Conservation (phyloP, 2,888 invertebrate species). For the Acanthopleura granulata region DNA sequence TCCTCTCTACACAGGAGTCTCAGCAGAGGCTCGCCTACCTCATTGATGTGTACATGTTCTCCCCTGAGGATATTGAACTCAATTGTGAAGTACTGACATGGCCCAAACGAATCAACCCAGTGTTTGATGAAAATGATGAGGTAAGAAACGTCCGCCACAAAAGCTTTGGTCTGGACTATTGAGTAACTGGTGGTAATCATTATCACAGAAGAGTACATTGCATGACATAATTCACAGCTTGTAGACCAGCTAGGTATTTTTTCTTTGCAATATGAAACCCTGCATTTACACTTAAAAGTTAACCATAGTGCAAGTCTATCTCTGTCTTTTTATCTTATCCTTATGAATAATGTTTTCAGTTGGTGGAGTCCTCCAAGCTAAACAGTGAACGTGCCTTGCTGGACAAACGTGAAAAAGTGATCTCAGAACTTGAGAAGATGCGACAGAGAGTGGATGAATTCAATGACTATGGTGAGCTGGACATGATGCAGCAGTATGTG, state of each 20-base stretch:
- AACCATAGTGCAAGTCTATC: too few relatives aligned
- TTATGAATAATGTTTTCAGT: conserved; percentile 52
- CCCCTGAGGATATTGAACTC: conserved; percentile 81
- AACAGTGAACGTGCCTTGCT: conserved; percentile 87
- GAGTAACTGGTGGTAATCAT: too few relatives aligned
- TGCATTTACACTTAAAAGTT: too few relatives aligned
- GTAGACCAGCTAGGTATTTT: too few relatives aligned
- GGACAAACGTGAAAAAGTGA: conserved; percentile 79
- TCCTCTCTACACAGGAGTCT: conserved; percentile 45
- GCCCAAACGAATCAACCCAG: conserved; percentile 83
- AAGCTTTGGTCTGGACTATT: too few relatives aligned
- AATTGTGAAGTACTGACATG: conserved; percentile 88
- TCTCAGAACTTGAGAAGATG: conserved; percentile 80
- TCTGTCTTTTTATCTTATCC: too few relatives aligned
- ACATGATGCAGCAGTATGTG: conserved; percentile 82
- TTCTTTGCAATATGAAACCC: too few relatives aligned
- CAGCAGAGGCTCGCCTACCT: conserved; percentile 71
- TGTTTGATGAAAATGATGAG: conserved; percentile 84
- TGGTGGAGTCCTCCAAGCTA: conserved; percentile 85
- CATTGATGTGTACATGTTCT: conserved; percentile 83
- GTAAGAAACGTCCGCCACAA: conserved; percentile 41
- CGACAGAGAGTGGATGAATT: conserved; percentile 82
- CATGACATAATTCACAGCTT: too few relatives aligned
- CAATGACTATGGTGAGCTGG: conserved; percentile 85
- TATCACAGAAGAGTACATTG: too few relatives aligned